These are phyloP conservation scores for Triplophysa bombifrons DNA, from an alignment of 2,797 vertebrate species.

Conservation along the genomic window DNA sequence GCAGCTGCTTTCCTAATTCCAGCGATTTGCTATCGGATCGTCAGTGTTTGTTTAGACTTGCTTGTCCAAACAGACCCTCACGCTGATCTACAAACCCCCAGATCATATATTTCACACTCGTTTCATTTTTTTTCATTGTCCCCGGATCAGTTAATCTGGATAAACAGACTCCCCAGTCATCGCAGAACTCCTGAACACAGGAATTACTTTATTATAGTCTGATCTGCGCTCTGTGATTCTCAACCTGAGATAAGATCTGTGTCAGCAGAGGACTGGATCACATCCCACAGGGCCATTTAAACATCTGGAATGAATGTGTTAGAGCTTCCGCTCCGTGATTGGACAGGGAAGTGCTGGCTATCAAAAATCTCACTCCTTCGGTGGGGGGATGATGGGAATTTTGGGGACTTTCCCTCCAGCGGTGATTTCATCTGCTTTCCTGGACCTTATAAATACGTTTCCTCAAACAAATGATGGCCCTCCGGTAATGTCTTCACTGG, in stretches of 20 bases:
- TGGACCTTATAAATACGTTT: conserved; percentile 76
- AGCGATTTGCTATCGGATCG: background rate
- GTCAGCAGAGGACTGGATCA: conserved; percentile 49
- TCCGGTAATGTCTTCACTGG: conserved; percentile 69
- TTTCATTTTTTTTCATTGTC: conserved; percentile 68
- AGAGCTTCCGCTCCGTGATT: conserved; percentile 75
- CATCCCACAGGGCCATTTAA: conserved; percentile 58
- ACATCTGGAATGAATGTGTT: conserved; percentile 82
- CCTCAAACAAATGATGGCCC: conserved; percentile 70
- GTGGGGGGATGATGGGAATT: conserved; percentile 79
- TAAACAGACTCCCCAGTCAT: conserved; percentile 21
- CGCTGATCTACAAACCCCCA: conserved; percentile 66
- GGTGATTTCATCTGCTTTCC: conserved; percentile 78
- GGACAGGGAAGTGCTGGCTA: conserved; percentile 79
- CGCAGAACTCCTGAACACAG: conserved; percentile 29
- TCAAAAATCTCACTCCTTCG: conserved; percentile 78
- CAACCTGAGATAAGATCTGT: conserved; percentile 46
- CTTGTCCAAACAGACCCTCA: conserved; percentile 45
- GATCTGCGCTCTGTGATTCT: conserved; percentile 21
- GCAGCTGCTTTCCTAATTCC: conserved; percentile 11
- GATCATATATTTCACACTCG: conserved; percentile 60
- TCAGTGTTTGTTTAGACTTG: conserved; percentile 37
- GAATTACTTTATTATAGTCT: conserved; percentile 36
- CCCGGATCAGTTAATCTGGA: conserved; percentile 63
- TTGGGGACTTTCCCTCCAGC: conserved; percentile 78